A percentile compares a stretch with the other conserved stretches of the same genome.
These are phyloP conservation scores for Hydrotaea diabolus DNA, from an alignment of 2,888 invertebrate species.

Conservation along the genomic window DNA sequence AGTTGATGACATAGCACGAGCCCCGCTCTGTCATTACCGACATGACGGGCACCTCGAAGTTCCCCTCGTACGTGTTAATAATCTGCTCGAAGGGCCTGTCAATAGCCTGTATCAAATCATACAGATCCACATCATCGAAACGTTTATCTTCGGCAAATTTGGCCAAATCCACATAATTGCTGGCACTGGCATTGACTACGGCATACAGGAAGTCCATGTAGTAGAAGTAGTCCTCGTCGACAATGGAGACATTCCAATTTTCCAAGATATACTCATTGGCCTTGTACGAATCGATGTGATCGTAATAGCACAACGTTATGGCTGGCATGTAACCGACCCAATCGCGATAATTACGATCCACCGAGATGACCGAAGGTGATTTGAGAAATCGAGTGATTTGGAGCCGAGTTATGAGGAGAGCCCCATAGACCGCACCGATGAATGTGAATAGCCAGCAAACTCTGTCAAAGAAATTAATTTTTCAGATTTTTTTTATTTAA, in stretches of 20 bases:
- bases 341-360: conserved; percentile 79
- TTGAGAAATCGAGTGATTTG: conserved; percentile 74
- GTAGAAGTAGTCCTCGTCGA: conserved; percentile 81
- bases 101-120: conserved; percentile 75
- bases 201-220: conserved; percentile 81
- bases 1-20: conserved; percentile 85
- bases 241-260: conserved; percentile 80
- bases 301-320: conserved; percentile 78
- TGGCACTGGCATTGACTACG: conserved; percentile 81
- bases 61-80: conserved; percentile 71
- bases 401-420: conserved; percentile 71
- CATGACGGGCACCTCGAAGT: conserved; percentile 72
- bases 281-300: conserved; percentile 76
- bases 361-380: conserved; percentile 79
- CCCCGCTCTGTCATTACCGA: conserved; percentile 85
- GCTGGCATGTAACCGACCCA: conserved; percentile 79
- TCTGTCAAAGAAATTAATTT: conserved; percentile 62
- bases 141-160: conserved; percentile 80
- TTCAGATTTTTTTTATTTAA: background rate
- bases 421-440: conserved; percentile 71
- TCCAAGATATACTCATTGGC: conserved; percentile 76
- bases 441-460: conserved; percentile 74
- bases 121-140: conserved; percentile 80
- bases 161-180: conserved; percentile 78
- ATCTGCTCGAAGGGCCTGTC: conserved; percentile 75